A percentile compares a stretch with the other conserved stretches of the same genome.
These are phyloP conservation scores for Lissonota sp. DNA, from an alignment of 2,888 invertebrate species.

Conservation along the genomic window DNA sequence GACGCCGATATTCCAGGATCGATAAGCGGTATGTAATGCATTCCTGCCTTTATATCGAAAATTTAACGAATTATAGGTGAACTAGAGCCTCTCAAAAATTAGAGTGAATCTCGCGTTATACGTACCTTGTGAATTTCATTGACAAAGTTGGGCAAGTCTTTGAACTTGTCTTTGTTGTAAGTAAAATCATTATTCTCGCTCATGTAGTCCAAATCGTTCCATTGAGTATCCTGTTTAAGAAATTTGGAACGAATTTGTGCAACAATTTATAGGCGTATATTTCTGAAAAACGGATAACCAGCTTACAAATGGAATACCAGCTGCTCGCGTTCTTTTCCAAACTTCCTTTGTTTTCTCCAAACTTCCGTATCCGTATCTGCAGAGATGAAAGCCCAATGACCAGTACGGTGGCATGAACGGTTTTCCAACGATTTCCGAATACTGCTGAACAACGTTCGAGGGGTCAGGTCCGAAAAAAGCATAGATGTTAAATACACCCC, in stretches of 20 bases:
- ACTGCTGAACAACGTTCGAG: conserved; percentile 88
- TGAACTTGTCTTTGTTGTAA: conserved; percentile 87
- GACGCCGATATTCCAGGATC: conserved; percentile 91
- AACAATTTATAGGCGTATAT: neutral
- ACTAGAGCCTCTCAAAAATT: neutral
- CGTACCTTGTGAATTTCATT: conserved; percentile 86
- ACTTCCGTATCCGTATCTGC: conserved; percentile 89
- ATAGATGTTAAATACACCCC: conserved; percentile 92
- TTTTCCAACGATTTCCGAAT: conserved; percentile 89
- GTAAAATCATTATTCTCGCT: conserved; percentile 91
- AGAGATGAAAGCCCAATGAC: conserved; percentile 95
- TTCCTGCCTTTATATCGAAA: conserved; percentile 84
- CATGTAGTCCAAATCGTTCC: conserved; percentile 96
- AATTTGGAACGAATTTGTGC: neutral
- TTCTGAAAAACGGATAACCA: neutral
- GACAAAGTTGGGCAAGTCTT: conserved; percentile 89
- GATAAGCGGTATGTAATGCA: conserved; percentile 91
- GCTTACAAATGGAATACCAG: conserved; percentile 91
- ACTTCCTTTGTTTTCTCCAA: conserved; percentile 88
- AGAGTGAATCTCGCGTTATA: neutral
- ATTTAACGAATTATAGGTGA: neutral
- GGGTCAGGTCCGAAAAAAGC: conserved; percentile 92
- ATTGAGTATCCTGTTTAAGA: conserved; percentile 89
- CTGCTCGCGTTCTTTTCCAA: conserved; percentile 89
- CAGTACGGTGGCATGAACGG: conserved; percentile 95